These are phyloP conservation scores for Eutrigla gurnardus DNA, from an alignment of 2,797 vertebrate species.

Conservation along the genomic window DNA sequence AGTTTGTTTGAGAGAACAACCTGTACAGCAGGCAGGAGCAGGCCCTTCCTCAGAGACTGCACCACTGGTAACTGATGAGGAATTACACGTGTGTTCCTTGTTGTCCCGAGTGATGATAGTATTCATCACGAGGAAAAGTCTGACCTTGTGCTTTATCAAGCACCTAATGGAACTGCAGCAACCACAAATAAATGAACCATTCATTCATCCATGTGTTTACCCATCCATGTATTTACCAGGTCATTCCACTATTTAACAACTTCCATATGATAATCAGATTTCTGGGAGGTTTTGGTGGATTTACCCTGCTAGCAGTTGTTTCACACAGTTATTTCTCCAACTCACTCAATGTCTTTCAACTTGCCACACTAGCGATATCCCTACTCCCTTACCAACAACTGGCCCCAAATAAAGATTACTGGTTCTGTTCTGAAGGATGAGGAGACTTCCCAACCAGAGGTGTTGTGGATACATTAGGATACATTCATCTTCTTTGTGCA, in stretches of 20 bases:
- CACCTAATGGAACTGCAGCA: background rate
- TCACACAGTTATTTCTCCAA: conserved; percentile 7
- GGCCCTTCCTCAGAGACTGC: background rate
- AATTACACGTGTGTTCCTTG: background rate
- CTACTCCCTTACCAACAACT: conserved; percentile 30
- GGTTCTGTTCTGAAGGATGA: background rate
- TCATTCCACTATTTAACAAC: background rate
- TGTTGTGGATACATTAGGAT: too few relatives aligned
- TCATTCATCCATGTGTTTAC: background rate
- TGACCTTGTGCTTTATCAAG: background rate
- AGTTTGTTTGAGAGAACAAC: conserved; percentile 9
- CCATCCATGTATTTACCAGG: background rate
- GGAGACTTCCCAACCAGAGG: background rate
- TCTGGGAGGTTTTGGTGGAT: background rate
- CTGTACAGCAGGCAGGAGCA: background rate
- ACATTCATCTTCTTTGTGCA: too few relatives aligned
- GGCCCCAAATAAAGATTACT: background rate
- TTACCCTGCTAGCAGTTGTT: conserved; percentile 13
- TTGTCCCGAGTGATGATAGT: background rate
- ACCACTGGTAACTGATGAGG: background rate
- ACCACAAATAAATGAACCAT: background rate
- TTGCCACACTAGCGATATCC: conserved; percentile 16
- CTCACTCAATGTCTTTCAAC: conserved; percentile 14
- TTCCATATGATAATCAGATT: background rate
- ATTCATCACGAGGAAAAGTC: background rate